These are phyloP conservation scores for Meta bourneti DNA, from an alignment of 2,888 invertebrate genomes.

Conservation along the genomic window DNA sequence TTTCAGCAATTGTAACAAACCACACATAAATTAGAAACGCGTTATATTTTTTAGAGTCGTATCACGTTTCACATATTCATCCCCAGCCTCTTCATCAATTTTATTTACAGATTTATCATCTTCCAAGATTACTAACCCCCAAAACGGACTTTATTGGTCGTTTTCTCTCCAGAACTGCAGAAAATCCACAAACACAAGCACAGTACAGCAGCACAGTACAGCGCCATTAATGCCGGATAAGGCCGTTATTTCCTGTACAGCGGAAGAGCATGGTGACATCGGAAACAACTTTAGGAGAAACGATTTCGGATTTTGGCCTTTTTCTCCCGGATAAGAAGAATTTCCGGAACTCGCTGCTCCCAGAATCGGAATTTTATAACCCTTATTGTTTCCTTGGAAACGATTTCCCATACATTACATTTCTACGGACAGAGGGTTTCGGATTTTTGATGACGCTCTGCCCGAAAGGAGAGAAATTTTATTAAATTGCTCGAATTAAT, in stretches of 20 bases:
- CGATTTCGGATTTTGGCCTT: conserved; percentile 62
- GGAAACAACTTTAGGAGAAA: conserved; percentile 71
- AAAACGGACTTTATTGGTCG: not conserved
- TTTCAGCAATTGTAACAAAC: too few species aligned
- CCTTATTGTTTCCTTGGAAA: conserved; percentile 74
- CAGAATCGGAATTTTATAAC: conserved; percentile 71
- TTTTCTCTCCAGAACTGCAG: not conserved
- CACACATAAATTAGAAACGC: too few species aligned
- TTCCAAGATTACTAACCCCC: not conserved
- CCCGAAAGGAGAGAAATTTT: conserved; percentile 19
- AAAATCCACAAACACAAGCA: not conserved
- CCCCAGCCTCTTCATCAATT: conserved; percentile 9
- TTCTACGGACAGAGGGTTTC: conserved; percentile 21
- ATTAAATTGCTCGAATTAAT: conserved; percentile 69
- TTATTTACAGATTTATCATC: conserved; percentile 10
- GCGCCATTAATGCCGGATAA: conserved; percentile 55
- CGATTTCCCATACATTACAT: conserved; percentile 68
- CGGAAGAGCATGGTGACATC: conserved; percentile 55
- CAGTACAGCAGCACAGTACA: conserved; percentile 8
- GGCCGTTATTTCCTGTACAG: conserved; percentile 64
- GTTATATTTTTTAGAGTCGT: too few species aligned
- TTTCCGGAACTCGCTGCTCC: conserved; percentile 62
- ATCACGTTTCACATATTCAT: not conserved
- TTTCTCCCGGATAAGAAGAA: conserved; percentile 59
- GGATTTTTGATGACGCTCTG: conserved; percentile 15